These are phyloP conservation scores for Acanthopagrus latus DNA, from an alignment of 2,797 vertebrate species.

Conservation along the genomic window DNA sequence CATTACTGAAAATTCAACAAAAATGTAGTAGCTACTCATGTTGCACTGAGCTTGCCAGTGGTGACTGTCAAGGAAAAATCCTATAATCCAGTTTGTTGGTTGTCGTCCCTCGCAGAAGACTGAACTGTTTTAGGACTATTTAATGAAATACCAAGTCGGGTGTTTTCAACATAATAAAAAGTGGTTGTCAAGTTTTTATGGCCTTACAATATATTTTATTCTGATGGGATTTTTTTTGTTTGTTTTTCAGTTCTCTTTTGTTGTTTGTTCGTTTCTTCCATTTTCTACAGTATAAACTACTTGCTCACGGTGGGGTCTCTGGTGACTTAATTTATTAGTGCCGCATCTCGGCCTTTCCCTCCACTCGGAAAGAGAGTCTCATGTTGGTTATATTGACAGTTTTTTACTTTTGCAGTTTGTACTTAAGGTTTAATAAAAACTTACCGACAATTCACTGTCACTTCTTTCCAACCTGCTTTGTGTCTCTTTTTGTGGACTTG, in stretches of 20 bases:
- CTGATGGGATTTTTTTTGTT: slow-evolving; percentile 75
- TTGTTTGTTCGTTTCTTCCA: slow-evolving; percentile 77
- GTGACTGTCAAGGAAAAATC: slow-evolving; percentile 94
- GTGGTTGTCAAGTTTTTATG: slow-evolving; percentile 98
- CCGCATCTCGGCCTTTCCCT: slow-evolving; percentile 93
- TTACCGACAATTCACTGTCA: slow-evolving; percentile 86
- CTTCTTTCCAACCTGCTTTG: slow-evolving; percentile 68
- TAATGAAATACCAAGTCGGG: slow-evolving; percentile 95
- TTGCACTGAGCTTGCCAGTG: slow-evolving; percentile 99
- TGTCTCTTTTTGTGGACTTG: slow-evolving; percentile 52
- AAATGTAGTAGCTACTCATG: slow-evolving; percentile 95
- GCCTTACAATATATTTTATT: slow-evolving; percentile 96
- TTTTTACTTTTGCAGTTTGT: slow-evolving; percentile 99
- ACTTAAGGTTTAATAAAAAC: slow-evolving; percentile 99
- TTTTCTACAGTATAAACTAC: slow-evolving; percentile 94
- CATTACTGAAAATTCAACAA: slow-evolving; percentile 94
- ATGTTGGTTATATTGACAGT: slow-evolving; percentile 98
- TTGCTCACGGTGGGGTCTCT: slow-evolving; percentile 94
- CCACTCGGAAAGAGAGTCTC: slow-evolving; percentile 92
- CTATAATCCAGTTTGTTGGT: slow-evolving; percentile 96
- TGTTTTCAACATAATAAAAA: slow-evolving; percentile 92
- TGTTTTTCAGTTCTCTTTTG: slow-evolving; percentile 87
- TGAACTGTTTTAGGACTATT: slow-evolving; percentile 99
- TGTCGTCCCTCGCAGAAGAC: slow-evolving; percentile 94
- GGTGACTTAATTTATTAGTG: slow-evolving; percentile 98